phyloP scores from a whole-genome alignment of 2,888 invertebrate genomes.

The Xestia ashworthii region DNA sequence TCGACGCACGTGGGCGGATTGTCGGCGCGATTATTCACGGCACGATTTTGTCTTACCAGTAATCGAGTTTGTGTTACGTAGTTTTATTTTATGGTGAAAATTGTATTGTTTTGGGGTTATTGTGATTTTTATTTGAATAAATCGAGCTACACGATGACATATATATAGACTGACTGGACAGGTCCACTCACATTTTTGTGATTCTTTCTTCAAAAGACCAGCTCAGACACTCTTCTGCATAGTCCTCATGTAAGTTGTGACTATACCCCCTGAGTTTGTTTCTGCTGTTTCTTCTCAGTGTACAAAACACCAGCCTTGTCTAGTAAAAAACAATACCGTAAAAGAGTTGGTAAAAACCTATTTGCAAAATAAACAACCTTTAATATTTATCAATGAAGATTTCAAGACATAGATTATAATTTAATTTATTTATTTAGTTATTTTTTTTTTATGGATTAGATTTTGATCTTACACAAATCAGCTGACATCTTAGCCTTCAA shows the following conservation, averaged over 20 bases:
- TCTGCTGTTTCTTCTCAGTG: too few relatives aligned
- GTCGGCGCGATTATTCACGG: slow-evolving; percentile 55
- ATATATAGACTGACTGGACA: neutral
- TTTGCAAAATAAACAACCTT: neutral
- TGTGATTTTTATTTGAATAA: neutral
- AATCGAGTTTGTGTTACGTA: slow-evolving; percentile 21
- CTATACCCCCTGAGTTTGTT: too few relatives aligned
- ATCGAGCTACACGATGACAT: too few relatives aligned
- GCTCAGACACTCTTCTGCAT: too few relatives aligned
- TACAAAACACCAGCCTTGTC: too few relatives aligned
- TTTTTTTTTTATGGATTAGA: too few relatives aligned
- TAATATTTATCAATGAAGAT: neutral
- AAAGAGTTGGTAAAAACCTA: too few relatives aligned
- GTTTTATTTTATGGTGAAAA: neutral
- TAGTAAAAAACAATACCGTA: too few relatives aligned
- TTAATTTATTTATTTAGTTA: neutral
- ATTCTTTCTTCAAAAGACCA: too few relatives aligned
- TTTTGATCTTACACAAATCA: neutral
- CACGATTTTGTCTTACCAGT: slow-evolving; percentile 45
- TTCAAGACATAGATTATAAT: neutral
- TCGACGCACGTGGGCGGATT: slow-evolving; percentile 52
- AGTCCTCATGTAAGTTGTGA: too few relatives aligned
- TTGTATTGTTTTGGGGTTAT: neutral
- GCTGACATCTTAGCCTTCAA: neutral
- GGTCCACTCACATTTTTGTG: neutral